A percentile compares a stretch with the other conserved stretches of the same genome.
These are phyloP conservation scores for Istiophorus platypterus DNA, from an alignment of 2,113 vertebrate species.

Conservation along the genomic window DNA sequence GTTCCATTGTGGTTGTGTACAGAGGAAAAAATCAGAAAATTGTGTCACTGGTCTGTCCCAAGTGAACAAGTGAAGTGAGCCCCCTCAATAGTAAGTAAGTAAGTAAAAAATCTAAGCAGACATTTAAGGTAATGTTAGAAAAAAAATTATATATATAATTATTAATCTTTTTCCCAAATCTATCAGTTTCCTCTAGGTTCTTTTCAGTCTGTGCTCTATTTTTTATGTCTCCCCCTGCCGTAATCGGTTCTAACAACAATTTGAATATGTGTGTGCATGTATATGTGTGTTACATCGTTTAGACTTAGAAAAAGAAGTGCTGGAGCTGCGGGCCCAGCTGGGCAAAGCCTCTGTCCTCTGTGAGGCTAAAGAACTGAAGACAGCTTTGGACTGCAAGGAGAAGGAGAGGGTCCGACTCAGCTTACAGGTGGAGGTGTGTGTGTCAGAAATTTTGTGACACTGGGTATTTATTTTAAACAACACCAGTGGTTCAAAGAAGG, in stretches of 20 bases:
- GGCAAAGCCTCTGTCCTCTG: conserved; percentile 79
- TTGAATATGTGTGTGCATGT: neutral
- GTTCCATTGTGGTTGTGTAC: too few species aligned
- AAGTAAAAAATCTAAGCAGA: neutral
- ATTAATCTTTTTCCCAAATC: neutral
- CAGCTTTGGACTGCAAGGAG: conserved; percentile 87
- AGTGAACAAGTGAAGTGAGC: conserved; percentile 9
- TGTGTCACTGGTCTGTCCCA: neutral
- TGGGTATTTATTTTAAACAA: neutral
- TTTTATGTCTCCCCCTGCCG: neutral
- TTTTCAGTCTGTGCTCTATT: neutral
- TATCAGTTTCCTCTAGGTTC: neutral
- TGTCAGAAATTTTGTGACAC: neutral
- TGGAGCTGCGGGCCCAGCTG: conserved; percentile 87
- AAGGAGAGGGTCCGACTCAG: conserved; percentile 88
- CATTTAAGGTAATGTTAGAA: neutral
- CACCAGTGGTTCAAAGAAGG: neutral
- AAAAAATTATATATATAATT: too few species aligned
- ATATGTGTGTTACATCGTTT: conserved; percentile 74
- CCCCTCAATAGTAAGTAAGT: neutral
- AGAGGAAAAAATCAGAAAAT: too few species aligned
- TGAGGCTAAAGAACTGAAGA: conserved; percentile 90
- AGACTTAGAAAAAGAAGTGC: conserved; percentile 88
- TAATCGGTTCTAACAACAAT: neutral
- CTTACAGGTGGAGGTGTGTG: conserved; percentile 88